Percentiles rank a stretch among this genome's conserved stretches.
These are phyloP conservation scores for Gambelia wislizenii DNA, from an alignment of 2,797 vertebrate species.

Conservation along the genomic window DNA sequence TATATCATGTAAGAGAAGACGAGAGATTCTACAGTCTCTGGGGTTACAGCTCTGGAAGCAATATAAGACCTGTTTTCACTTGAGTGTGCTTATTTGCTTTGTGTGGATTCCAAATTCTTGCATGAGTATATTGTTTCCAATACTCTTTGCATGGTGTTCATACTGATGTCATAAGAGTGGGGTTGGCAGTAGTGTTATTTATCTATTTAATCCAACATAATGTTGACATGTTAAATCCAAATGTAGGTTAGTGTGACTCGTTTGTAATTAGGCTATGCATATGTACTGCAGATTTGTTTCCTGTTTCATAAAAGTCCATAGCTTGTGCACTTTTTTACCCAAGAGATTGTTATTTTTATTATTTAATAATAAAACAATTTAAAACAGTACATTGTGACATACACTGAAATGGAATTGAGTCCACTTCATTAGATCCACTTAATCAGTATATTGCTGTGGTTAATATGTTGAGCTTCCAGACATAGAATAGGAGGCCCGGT, in stretches of 20 bases:
- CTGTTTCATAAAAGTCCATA: not conserved
- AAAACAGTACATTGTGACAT: too few species aligned
- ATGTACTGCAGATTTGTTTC: not conserved
- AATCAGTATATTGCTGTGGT: too few species aligned
- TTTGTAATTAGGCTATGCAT: not conserved
- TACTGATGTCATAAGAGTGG: not conserved
- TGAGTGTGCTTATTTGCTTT: not conserved
- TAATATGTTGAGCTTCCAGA: too few species aligned
- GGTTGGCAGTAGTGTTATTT: not conserved
- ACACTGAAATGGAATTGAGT: too few species aligned
- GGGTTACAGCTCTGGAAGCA: not conserved
- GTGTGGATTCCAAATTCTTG: not conserved
- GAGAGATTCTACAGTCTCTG: not conserved
- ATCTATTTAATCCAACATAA: not conserved
- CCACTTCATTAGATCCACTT: too few species aligned
- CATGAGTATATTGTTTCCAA: not conserved
- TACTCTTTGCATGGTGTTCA: slow-evolving; percentile 27
- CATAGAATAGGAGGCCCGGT: too few species aligned
- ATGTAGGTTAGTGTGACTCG: not conserved
- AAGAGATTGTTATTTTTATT: too few species aligned
- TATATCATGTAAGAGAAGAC: not conserved
- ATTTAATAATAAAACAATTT: too few species aligned
- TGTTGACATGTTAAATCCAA: not conserved
- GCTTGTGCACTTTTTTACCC: too few species aligned
- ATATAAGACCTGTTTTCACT: not conserved